Conservation (phyloP, 2,797 vertebrate genomes). For the Tadarida brasiliensis region DNA sequence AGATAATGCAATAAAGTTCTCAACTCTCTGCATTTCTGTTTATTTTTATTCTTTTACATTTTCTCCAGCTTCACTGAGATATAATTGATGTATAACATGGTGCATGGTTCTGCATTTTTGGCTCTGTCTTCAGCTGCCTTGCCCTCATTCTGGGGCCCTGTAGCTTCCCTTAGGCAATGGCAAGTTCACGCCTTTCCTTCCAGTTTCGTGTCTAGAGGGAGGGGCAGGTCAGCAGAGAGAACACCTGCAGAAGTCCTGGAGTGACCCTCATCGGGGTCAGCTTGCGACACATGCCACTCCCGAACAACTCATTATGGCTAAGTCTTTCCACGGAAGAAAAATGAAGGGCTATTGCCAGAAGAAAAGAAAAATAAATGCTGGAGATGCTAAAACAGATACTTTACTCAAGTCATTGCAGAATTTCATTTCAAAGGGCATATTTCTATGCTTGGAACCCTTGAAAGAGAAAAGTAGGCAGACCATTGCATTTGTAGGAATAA, state of each 20-base stretch:
- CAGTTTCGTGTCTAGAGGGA: not conserved
- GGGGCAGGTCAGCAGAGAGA: not conserved
- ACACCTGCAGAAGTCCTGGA: rapidly evolving
- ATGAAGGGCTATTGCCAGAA: not conserved
- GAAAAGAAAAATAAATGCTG: not conserved
- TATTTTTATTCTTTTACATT: not conserved
- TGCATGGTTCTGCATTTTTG: not conserved
- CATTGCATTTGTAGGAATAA: not conserved
- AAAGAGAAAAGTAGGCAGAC: not conserved
- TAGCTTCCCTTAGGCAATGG: not conserved
- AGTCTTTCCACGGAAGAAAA: not conserved
- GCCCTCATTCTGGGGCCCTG: not conserved
- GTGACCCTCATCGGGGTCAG: not conserved
- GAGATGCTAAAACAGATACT: not conserved
- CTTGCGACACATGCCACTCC: rapidly evolving
- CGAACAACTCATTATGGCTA: not conserved
- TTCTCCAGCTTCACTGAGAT: not conserved
- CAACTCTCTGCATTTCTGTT: not conserved
- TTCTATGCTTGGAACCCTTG: not conserved
- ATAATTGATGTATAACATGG: not conserved
- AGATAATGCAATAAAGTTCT: not conserved
- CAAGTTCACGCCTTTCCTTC: not conserved
- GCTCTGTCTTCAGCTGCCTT: not conserved
- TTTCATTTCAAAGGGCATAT: not conserved
- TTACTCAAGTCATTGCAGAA: not conserved